Evolutionary conservation across 2,797 vertebrate genomes (phyloP).

Genomic region (Strix occidentalis): DNA sequence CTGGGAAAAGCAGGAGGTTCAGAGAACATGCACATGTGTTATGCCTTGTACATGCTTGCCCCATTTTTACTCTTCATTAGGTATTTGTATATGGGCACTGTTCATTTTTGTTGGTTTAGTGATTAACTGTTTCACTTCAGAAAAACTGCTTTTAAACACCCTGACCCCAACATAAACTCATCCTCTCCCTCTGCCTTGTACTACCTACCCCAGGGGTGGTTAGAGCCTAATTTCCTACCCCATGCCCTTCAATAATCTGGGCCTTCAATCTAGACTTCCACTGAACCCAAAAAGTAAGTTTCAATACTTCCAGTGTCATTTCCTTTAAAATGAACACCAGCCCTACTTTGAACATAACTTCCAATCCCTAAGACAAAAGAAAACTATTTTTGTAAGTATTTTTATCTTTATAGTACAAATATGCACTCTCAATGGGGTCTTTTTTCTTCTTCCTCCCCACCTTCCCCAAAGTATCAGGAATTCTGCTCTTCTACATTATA

Average conservation of each 20-base stretch:
- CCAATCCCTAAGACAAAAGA: background rate
- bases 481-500: background rate
- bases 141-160: background rate
- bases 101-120: background rate
- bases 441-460: background rate
- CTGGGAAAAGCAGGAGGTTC: background rate
- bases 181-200: background rate
- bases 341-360: background rate
- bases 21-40: background rate
- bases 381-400: background rate
- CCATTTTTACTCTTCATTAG: background rate
- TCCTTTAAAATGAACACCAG: background rate
- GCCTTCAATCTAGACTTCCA: background rate
- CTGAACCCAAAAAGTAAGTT: background rate
- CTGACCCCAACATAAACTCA: accelerated
- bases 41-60: background rate
- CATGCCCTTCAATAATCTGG: background rate
- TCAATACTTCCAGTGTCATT: background rate
- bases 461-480: background rate
- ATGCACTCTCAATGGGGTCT: accelerated
- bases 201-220: background rate
- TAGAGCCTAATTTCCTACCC: background rate
- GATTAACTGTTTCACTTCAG: background rate
- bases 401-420: background rate
- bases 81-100: background rate